phyloP scores from a whole-genome alignment of 1,140 invertebrate genomes.

The Drosophila ogumai region DNA sequence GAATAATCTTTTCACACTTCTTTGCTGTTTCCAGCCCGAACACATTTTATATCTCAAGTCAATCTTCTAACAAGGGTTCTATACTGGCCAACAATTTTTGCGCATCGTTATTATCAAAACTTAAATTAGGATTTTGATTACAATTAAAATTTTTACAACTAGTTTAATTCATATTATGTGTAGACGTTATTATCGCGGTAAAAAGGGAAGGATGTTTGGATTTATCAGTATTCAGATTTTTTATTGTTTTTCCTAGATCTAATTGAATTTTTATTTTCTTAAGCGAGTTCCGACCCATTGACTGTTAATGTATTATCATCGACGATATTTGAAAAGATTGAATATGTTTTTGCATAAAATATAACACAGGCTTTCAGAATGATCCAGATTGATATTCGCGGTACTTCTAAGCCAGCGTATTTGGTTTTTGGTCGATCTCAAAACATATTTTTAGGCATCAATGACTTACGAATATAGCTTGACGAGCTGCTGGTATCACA shows the following conservation, averaged over 20 bases:
- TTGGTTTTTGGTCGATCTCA: neutral
- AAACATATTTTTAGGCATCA: slow-evolving; percentile 1
- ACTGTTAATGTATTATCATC: slow-evolving; percentile 1
- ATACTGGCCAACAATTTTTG: neutral
- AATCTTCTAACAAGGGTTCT: neutral
- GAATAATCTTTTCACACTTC: neutral
- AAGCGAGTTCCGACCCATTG: neutral
- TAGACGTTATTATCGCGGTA: neutral
- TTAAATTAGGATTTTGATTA: neutral
- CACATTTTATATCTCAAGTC: neutral
- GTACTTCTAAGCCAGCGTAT: neutral
- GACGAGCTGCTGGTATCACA: neutral
- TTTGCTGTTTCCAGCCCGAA: neutral
- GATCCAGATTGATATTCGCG: neutral
- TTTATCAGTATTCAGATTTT: neutral
- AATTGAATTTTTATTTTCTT: neutral
- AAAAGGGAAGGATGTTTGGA: neutral
- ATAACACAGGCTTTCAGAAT: neutral
- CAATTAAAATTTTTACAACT: too few species aligned
- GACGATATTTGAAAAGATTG: neutral
- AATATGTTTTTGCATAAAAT: neutral
- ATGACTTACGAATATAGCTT: slow-evolving; percentile 1
- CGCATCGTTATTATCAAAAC: neutral
- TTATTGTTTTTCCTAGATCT: neutral
- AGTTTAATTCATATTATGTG: too few species aligned